Evolutionary conservation across 2,888 invertebrate species (phyloP).

Genomic region (Synanthedon tipuliformis): DNA sequence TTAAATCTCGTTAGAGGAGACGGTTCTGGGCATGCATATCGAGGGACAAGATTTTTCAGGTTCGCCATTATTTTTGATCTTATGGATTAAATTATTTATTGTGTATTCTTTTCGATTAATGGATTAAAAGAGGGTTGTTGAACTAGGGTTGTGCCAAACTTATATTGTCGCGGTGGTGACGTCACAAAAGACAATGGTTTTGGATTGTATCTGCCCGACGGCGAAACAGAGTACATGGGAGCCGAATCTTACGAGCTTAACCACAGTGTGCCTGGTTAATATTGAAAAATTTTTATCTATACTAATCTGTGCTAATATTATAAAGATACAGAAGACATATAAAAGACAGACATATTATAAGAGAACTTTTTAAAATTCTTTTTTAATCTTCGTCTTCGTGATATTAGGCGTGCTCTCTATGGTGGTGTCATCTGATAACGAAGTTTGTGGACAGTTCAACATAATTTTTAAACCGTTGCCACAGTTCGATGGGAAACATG

Average conservation of each 20-base stretch:
- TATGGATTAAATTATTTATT: too few relatives aligned
- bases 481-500: slow-evolving; percentile 62
- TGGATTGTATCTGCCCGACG: slow-evolving; percentile 61
- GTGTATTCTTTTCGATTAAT: too few relatives aligned
- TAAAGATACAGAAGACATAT: too few relatives aligned
- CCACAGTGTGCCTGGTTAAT: slow-evolving; percentile 57
- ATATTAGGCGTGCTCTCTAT: slow-evolving; percentile 64
- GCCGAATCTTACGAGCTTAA: slow-evolving; percentile 56
- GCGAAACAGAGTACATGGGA: slow-evolving; percentile 32
- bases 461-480: slow-evolving; percentile 66
- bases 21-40: slow-evolving; percentile 38
- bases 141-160: slow-evolving; percentile 58
- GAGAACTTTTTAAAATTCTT: not conserved
- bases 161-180: slow-evolving; percentile 72
- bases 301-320: too few relatives aligned
- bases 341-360: too few relatives aligned
- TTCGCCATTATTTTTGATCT: slow-evolving; percentile 7
- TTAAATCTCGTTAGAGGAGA: slow-evolving; percentile 43
- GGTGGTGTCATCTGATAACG: slow-evolving; percentile 45
- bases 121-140: not conserved
- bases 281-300: too few relatives aligned
- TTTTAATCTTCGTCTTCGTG: not conserved
- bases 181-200: slow-evolving; percentile 68
- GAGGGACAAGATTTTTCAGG: slow-evolving; percentile 53
- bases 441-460: slow-evolving; percentile 68